Percentiles rank a stretch among this genome's conserved stretches.
Conservation (phyloP, 2,888 invertebrate genomes). For the Labia minor region DNA sequence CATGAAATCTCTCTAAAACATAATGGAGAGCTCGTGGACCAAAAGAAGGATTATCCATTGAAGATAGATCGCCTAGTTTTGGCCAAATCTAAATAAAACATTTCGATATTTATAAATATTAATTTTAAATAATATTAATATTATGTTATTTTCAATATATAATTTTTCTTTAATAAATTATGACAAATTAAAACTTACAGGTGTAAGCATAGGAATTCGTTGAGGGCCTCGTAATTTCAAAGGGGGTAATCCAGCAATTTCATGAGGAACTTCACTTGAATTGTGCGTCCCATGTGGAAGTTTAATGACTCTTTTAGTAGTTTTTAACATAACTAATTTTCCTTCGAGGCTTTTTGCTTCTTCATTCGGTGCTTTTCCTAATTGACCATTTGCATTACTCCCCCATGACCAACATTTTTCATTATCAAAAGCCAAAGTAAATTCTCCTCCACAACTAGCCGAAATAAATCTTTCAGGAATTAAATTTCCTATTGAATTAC, state of each 20-base stretch:
- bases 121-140: conserved; percentile 22
- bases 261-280: conserved; percentile 36
- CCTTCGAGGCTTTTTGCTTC: conserved; percentile 47
- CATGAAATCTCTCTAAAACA: conserved; percentile 37
- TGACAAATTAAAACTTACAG: too few relatives aligned
- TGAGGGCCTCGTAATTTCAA: conserved; percentile 14
- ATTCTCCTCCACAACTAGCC: conserved; percentile 35
- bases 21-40: conserved; percentile 37
- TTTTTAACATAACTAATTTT: conserved; percentile 55
- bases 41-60: conserved; percentile 33
- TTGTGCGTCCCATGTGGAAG: conserved; percentile 42
- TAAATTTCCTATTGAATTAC: conserved; percentile 47
- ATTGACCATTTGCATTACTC: conserved; percentile 52
- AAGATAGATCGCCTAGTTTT: conserved; percentile 30
- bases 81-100: background rate
- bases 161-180: too few relatives aligned
- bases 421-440: conserved; percentile 35
- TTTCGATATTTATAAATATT: too few relatives aligned
- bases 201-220: conserved; percentile 5
- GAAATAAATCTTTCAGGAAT: conserved; percentile 36
- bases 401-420: conserved; percentile 62
- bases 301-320: conserved; percentile 59
- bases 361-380: conserved; percentile 45
- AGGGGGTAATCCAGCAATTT: conserved; percentile 36
- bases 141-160: conserved; percentile 13